A percentile compares a stretch with the other conserved stretches of the same genome.
Conservation (phyloP, 2,888 invertebrate species). For the Fragum sueziense region DNA sequence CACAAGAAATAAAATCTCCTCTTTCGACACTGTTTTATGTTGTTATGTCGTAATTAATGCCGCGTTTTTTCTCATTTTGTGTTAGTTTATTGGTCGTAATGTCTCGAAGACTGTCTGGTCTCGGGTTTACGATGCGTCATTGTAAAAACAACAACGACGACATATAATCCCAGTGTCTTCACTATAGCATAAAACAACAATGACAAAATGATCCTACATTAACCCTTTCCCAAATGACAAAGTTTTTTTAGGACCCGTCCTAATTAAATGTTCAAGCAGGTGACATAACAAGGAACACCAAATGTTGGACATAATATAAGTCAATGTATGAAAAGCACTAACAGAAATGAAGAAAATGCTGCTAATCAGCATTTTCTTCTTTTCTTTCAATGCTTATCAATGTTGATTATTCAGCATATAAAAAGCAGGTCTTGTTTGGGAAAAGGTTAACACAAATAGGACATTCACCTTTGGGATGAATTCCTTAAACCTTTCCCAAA, state of each 20-base stretch:
- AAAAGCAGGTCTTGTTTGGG: not conserved
- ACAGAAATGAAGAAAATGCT: not conserved
- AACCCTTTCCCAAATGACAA: not conserved
- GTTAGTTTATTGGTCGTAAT: not conserved
- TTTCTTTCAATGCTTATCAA: not conserved
- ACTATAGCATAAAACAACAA: no score
- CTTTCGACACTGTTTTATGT: not conserved
- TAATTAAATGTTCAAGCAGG: no score
- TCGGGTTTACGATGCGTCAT: not conserved
- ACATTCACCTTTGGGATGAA: no score
- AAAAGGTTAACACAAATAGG: not conserved
- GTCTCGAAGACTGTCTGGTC: not conserved
- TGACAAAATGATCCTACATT: no score
- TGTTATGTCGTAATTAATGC: not conserved
- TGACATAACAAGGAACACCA: no score
- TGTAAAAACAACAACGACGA: not conserved
- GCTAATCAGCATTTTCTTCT: not conserved
- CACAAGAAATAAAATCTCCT: not conserved
- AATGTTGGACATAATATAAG: no score
- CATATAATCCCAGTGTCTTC: no score
- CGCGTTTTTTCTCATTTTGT: not conserved
- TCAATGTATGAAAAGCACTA: not conserved
- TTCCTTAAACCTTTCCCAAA: no score
- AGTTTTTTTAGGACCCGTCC: no score
- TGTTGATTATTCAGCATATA: not conserved